Evolutionary conservation across 2,888 invertebrate species (phyloP).

Genomic region (Andrena dorsata): DNA sequence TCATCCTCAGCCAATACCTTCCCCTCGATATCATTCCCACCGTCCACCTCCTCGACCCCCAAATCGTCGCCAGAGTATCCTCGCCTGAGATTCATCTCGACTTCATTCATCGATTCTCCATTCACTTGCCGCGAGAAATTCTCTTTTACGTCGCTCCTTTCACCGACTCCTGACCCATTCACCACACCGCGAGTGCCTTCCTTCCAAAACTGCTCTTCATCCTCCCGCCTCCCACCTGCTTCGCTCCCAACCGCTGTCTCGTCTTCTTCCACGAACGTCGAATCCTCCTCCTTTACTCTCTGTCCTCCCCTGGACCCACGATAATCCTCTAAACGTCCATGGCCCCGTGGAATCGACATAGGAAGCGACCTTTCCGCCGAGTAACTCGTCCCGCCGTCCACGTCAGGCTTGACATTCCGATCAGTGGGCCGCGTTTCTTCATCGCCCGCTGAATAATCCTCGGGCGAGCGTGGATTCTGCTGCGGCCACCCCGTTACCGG

Average conservation of each 20-base stretch:
- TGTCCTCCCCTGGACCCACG: too few relatives aligned
- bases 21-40: background rate
- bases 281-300: background rate
- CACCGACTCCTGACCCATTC: conserved; percentile 41
- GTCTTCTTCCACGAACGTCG: background rate
- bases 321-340: conserved; percentile 1
- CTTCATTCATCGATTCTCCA: conserved; percentile 56
- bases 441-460: conserved; percentile 28
- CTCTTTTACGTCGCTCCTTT: conserved; percentile 49
- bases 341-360: background rate
- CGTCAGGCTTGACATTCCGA: conserved; percentile 32
- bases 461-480: conserved; percentile 23
- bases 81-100: conserved; percentile 17
- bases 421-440: conserved; percentile 1
- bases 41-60: background rate
- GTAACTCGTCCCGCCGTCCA: conserved; percentile 9
- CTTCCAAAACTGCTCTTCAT: conserved; percentile 19
- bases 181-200: conserved; percentile 14
- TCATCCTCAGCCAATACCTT: background rate
- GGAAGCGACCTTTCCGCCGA: conserved; percentile 18
- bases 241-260: background rate
- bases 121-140: conserved; percentile 51
- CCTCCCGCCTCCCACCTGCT: background rate
- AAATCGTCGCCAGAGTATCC: conserved; percentile 15
- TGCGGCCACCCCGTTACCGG: conserved; percentile 11